These are phyloP conservation scores for Chlorodrepanis virens DNA, from an alignment of 2,113 vertebrate species.

Conservation along the genomic window DNA sequence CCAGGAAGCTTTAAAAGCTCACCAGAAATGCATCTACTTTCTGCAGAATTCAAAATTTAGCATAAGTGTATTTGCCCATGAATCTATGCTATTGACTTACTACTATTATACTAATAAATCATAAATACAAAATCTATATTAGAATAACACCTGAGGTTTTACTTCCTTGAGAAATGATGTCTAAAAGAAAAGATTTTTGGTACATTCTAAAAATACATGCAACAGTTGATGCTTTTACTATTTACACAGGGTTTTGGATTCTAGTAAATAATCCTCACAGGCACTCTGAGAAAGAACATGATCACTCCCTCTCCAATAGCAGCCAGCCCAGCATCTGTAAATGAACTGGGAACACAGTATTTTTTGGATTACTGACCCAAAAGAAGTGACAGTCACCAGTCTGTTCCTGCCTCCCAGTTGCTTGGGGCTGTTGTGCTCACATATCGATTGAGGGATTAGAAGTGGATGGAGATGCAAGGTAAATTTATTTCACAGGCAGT, in stretches of 20 bases:
- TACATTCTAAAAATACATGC: background rate
- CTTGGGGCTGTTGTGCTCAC: background rate
- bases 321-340: background rate
- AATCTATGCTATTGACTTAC: background rate
- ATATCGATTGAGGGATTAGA: background rate
- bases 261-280: background rate
- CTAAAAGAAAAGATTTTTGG: background rate
- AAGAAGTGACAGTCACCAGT: background rate
- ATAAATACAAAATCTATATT: background rate
- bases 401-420: background rate
- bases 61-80: background rate
- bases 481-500: background rate
- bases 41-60: conserved; percentile 1
- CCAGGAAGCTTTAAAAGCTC: conserved; percentile 46
- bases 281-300: background rate
- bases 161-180: background rate
- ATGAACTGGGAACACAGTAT: background rate
- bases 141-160: background rate
- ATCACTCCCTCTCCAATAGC: background rate
- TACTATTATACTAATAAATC: background rate
- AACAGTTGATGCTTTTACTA: background rate
- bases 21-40: background rate
- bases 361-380: background rate
- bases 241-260: background rate
- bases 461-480: background rate